These are phyloP conservation scores for Leucoraja ocellata DNA, from an alignment of 2,797 vertebrate species.

Conservation along the genomic window DNA sequence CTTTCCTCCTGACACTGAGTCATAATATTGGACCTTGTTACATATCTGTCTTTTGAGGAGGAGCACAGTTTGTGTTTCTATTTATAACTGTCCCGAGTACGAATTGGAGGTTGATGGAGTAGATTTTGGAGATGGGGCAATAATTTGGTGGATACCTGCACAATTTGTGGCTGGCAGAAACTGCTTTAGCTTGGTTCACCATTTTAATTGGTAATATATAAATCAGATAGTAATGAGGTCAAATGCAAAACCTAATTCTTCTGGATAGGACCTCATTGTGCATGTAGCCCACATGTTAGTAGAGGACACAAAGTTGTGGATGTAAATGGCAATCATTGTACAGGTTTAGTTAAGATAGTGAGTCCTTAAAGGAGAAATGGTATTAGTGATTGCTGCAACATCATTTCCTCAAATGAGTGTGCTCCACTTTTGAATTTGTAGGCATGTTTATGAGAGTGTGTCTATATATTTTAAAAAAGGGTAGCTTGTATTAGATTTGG, in stretches of 20 bases:
- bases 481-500: no score
- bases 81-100: background rate
- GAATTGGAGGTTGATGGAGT: background rate
- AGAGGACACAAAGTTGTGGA: background rate
- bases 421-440: slow-evolving; percentile 1
- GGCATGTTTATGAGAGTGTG: background rate
- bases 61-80: background rate
- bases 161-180: background rate
- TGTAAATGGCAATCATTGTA: background rate
- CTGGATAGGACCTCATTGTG: background rate
- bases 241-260: background rate
- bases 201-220: background rate
- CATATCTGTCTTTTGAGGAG: background rate
- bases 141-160: background rate
- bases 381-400: background rate
- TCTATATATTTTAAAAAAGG: background rate
- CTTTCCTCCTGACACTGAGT: background rate
- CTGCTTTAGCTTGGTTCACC: background rate
- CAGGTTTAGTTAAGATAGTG: background rate
- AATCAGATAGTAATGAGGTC: background rate
- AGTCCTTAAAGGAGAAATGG: background rate
- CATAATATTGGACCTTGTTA: background rate
- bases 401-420: background rate
- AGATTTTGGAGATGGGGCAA: background rate
- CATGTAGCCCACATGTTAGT: no score